Percentiles rank a stretch among this genome's conserved stretches.
phyloP scores from a whole-genome alignment of 2,888 invertebrate species.

The Epinotia demarniana region DNA sequence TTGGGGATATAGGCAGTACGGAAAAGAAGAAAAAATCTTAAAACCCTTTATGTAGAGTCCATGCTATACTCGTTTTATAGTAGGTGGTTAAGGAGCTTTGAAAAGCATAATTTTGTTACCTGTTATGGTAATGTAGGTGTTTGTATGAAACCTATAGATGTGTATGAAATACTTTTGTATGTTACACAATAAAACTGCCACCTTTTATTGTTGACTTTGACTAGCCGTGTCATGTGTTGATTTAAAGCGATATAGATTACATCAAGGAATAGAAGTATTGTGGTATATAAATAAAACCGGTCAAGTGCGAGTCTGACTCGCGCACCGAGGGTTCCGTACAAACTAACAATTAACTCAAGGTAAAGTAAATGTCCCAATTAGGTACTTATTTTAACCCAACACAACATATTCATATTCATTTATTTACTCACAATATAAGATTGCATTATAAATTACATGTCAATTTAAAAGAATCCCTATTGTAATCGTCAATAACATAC shows the following conservation, averaged over 20 bases:
- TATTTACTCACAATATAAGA: no score
- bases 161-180: slow-evolving; percentile 20
- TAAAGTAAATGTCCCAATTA: no score
- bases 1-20: slow-evolving; percentile 61
- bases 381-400: no score
- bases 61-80: slow-evolving; percentile 14
- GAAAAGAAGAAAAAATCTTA: slow-evolving; percentile 78
- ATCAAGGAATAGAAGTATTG: no score
- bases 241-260: no score
- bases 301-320: no score
- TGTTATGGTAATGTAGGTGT: slow-evolving; percentile 9
- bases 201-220: slow-evolving; percentile 16
- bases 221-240: neutral
- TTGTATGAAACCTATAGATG: slow-evolving; percentile 16
- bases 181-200: slow-evolving; percentile 38
- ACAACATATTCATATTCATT: no score
- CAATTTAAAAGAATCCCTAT: no score
- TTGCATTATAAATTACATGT: no score
- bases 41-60: slow-evolving; percentile 44
- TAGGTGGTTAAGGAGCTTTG: slow-evolving; percentile 5
- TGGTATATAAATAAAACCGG: neutral
- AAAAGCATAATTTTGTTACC: slow-evolving; percentile 15
- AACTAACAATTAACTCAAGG: no score
- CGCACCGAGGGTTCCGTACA: no score
- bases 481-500: no score